Evolutionary conservation across 2,888 invertebrate species (phyloP).

Genomic region (Drosophila kuntzei): DNA sequence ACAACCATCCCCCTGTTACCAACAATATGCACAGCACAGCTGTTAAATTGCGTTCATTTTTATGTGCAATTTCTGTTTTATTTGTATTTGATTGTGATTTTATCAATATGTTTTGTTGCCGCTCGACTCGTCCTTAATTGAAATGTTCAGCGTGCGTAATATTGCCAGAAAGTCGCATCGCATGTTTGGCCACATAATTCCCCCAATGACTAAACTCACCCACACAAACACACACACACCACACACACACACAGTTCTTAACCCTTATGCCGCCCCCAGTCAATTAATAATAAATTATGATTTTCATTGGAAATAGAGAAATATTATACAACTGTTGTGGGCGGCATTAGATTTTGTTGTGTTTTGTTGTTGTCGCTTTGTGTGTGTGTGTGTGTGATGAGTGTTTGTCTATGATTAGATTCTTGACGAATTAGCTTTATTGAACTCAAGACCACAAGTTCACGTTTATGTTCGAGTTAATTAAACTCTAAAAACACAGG

Average conservation of each 20-base stretch:
- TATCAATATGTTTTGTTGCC: constrained; percentile 69
- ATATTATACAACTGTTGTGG: constrained; percentile 36
- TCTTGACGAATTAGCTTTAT: constrained; percentile 24
- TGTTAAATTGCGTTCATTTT: constrained; percentile 73
- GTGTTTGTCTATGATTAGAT: constrained; percentile 35
- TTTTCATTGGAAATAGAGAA: constrained; percentile 65
- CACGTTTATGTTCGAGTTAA: constrained; percentile 33
- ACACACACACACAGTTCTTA: constrained; percentile 12
- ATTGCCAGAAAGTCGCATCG: constrained; percentile 41
- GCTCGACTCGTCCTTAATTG: constrained; percentile 63
- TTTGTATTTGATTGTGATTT: constrained; percentile 79
- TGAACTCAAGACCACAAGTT: constrained; percentile 20
- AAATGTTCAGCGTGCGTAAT: constrained; percentile 66
- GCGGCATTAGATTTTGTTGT: not conserved
- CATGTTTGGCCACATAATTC: constrained; percentile 42
- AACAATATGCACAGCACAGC: constrained; percentile 15
- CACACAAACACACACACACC: constrained; percentile 1
- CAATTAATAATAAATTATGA: constrained; percentile 78
- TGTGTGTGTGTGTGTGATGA: not conserved
- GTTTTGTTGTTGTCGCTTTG: not conserved
- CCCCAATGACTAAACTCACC: constrained; percentile 16
- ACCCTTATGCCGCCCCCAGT: constrained; percentile 32
- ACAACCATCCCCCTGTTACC: not conserved
- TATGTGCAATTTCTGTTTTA: constrained; percentile 78
- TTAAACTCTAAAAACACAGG: constrained; percentile 31